Evolutionary conservation across 2,797 vertebrate species (phyloP).

Genomic region (Halcyon badia): DNA sequence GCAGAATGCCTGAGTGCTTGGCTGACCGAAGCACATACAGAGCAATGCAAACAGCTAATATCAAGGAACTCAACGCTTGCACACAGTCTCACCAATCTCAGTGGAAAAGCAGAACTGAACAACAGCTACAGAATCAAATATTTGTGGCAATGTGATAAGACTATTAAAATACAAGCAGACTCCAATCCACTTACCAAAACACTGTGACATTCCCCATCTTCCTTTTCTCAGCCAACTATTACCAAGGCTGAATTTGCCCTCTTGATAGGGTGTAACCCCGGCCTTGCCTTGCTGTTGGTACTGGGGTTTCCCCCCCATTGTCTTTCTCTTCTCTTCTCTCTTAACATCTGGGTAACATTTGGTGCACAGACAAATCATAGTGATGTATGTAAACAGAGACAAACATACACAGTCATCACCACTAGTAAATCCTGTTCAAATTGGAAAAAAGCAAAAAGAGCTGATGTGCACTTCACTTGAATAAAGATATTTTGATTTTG

Average conservation of each 20-base stretch:
- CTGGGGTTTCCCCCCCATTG: not conserved
- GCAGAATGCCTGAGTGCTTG: slow-evolving; percentile 21
- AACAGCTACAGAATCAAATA: not conserved
- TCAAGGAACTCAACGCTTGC: not conserved
- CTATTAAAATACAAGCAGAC: not conserved
- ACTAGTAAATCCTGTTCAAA: slow-evolving; percentile 17
- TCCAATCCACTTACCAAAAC: slow-evolving; percentile 24
- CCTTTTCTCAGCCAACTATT: slow-evolving; percentile 29
- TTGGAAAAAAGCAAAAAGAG: not conserved
- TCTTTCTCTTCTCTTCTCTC: slow-evolving; percentile 18
- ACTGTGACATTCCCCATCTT: not conserved
- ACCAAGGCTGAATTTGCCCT: slow-evolving; percentile 5
- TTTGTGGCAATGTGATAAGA: not conserved
- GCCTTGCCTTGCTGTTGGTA: slow-evolving; percentile 23
- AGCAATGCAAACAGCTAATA: not conserved
- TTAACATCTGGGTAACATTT: slow-evolving; percentile 11
- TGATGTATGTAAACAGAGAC: slow-evolving; percentile 19
- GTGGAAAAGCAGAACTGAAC: not conserved
- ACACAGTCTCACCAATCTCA: not conserved
- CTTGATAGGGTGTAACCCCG: slow-evolving; percentile 1
- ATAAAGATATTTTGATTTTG: not conserved
- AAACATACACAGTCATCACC: slow-evolving; percentile 34
- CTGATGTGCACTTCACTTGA: not conserved
- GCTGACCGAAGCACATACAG: not conserved
- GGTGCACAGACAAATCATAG: slow-evolving; percentile 7